Percentiles rank a stretch among this genome's conserved stretches.
Conservation (phyloP, 1,140 invertebrate genomes). For the Drosophila mayri region DNA sequence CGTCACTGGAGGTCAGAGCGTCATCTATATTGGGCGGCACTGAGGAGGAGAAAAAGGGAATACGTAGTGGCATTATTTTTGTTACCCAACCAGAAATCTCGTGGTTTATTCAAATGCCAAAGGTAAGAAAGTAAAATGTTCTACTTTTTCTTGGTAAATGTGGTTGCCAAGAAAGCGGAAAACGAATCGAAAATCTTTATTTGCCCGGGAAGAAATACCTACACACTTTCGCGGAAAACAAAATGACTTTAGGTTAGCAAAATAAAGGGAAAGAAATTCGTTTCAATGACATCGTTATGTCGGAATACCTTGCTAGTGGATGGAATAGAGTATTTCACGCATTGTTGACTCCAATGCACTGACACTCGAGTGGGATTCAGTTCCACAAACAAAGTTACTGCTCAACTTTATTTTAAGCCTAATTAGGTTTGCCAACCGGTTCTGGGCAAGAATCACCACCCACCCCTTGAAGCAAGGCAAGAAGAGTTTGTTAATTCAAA, state of each 20-base stretch:
- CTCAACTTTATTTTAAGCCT: conserved; percentile 59
- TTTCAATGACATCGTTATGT: background rate
- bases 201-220: background rate
- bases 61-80: conserved; percentile 32
- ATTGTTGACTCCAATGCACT: conserved; percentile 69
- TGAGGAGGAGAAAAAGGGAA: conserved; percentile 85
- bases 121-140: conserved; percentile 40
- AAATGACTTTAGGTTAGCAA: background rate
- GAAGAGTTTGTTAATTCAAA: conserved; percentile 68
- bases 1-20: conserved; percentile 94
- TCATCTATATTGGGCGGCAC: conserved; percentile 97
- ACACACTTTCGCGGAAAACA: background rate
- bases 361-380: conserved; percentile 18
- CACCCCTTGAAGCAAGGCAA: background rate
- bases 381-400: conserved; percentile 30
- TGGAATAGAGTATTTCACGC: conserved; percentile 57
- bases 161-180: conserved; percentile 50
- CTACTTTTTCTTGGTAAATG: conserved; percentile 46
- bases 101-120: conserved; percentile 62
- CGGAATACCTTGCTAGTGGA: background rate
- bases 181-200: conserved; percentile 4
- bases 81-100: conserved; percentile 46
- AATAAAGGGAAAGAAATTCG: background rate
- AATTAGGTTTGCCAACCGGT: conserved; percentile 59
- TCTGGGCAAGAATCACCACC: conserved; percentile 1